phyloP scores from a whole-genome alignment of 1,140 invertebrate species.

The Psix sp. region DNA sequence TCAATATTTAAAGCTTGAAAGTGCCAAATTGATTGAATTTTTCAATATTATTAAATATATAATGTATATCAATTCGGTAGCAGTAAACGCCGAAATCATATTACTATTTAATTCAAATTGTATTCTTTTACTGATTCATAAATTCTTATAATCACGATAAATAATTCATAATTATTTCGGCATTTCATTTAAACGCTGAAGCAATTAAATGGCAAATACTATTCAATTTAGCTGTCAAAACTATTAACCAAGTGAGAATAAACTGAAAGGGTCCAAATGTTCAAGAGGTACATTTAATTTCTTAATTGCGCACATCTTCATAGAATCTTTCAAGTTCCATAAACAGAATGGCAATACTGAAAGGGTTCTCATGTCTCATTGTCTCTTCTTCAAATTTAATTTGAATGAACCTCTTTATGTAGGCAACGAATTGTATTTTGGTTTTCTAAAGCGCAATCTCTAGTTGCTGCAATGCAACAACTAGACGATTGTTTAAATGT shows the following conservation, averaged over 20 bases:
- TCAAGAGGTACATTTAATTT: constrained; percentile 52
- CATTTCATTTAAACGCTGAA: constrained; percentile 9
- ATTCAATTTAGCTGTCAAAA: constrained; percentile 29
- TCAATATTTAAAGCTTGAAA: too few species aligned
- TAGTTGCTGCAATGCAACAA: constrained; percentile 24
- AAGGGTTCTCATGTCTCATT: constrained; percentile 57
- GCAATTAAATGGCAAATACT: constrained; percentile 35
- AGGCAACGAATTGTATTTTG: constrained; percentile 49
- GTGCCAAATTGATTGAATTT: too few species aligned
- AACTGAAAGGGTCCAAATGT: constrained; percentile 34
- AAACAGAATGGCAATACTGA: constrained; percentile 51
- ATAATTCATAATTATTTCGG: constrained; percentile 36
- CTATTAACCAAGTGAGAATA: constrained; percentile 49
- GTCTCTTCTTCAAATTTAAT: constrained; percentile 48
- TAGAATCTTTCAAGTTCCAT: constrained; percentile 48
- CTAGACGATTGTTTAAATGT: constrained; percentile 36
- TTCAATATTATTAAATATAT: too few species aligned
- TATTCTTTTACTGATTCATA: too few species aligned
- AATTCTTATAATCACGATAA: too few species aligned
- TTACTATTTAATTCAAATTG: too few species aligned
- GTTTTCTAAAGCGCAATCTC: constrained; percentile 26
- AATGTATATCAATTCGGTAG: too few species aligned
- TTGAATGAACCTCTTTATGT: constrained; percentile 58
- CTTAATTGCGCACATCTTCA: constrained; percentile 55
- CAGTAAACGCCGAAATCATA: too few species aligned